Percentiles rank a stretch among this genome's conserved stretches.
Evolutionary conservation across 2,797 vertebrate genomes (phyloP).

Genomic region (Clarias fuscus): DNA sequence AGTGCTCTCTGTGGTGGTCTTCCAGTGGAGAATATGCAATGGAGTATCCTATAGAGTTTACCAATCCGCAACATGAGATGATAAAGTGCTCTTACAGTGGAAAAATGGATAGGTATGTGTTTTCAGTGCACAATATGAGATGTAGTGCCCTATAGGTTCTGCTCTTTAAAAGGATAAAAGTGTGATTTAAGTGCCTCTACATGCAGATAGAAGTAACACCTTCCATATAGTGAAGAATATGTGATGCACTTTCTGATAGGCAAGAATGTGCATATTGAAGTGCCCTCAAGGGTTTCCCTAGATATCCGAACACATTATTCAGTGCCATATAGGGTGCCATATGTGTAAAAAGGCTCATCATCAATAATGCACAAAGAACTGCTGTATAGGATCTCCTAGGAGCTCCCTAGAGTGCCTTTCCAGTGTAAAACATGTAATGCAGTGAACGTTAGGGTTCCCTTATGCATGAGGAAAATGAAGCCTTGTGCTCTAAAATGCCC

Average conservation of each 20-base stretch:
- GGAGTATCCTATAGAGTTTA: too few relatives aligned
- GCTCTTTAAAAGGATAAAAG: neutral
- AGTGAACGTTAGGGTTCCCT: neutral
- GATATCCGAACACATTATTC: neutral
- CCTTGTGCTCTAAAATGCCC: too few relatives aligned
- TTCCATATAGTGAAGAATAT: neutral
- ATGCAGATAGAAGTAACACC: neutral
- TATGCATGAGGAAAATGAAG: neutral
- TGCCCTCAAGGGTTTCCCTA: neutral
- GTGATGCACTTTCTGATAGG: neutral
- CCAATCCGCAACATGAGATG: too few relatives aligned
- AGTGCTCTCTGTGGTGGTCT: neutral
- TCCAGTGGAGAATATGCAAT: neutral
- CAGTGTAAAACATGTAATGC: neutral
- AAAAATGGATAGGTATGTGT: too few relatives aligned
- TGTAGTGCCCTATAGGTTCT: neutral
- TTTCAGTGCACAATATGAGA: neutral
- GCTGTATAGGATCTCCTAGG: neutral
- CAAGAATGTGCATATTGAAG: neutral
- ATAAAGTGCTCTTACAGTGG: neutral
- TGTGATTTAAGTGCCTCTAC: neutral
- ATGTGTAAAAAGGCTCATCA: neutral
- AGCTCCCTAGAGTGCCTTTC: neutral
- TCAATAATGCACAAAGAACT: neutral
- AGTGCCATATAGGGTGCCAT: neutral